Evolutionary conservation across 2,888 invertebrate genomes (phyloP).

Genomic region (Macrosiphum euphorbiae): DNA sequence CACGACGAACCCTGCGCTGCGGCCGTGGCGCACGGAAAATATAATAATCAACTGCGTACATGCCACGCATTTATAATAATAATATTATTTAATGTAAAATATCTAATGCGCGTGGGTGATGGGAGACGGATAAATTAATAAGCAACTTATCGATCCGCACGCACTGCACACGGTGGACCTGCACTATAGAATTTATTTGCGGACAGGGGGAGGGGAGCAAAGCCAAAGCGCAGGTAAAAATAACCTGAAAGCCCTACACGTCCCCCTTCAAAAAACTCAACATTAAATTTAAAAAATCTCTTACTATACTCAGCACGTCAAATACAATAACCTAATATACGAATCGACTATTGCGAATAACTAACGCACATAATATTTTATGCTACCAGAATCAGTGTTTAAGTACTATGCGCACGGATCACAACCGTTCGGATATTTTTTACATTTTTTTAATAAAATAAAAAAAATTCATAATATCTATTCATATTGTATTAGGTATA

Average conservation of each 20-base stretch:
- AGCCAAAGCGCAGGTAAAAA: neutral
- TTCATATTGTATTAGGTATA: no score
- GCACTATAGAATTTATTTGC: neutral
- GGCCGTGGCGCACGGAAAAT: neutral
- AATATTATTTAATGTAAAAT: neutral
- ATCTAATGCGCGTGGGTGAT: neutral
- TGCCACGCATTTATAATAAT: neutral
- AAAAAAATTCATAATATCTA: no score
- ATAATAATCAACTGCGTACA: neutral
- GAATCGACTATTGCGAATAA: neutral
- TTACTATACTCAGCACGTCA: neutral
- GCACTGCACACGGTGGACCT: neutral
- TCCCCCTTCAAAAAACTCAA: neutral
- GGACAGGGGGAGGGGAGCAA: neutral
- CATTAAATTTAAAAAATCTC: neutral
- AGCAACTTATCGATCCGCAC: neutral
- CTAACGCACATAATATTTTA: no score
- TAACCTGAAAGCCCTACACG: neutral
- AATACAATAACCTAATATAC: neutral
- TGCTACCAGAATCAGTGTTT: neutral
- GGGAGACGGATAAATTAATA: neutral
- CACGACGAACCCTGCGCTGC: neutral
- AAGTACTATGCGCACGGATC: no score
- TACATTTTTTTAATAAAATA: no score
- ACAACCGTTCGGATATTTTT: no score